These are phyloP conservation scores for Serinus canaria DNA, from an alignment of 2,113 vertebrate species.

Conservation along the genomic window DNA sequence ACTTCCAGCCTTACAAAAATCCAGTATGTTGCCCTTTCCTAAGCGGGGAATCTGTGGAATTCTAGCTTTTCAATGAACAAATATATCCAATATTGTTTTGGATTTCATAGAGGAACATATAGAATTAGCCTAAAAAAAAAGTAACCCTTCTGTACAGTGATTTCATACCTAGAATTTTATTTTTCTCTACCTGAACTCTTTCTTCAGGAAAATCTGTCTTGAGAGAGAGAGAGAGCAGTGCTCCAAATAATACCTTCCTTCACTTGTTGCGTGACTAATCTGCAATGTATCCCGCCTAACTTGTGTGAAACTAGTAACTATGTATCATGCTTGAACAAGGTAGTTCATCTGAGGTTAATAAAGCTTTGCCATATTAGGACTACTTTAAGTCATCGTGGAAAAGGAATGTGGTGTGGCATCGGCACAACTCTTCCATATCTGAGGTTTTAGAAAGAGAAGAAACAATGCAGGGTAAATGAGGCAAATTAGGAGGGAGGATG, in stretches of 20 bases:
- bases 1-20: neutral
- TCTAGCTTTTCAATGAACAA: neutral
- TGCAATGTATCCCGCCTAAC: slow-evolving; percentile 4
- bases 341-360: slow-evolving; percentile 31
- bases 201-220: neutral
- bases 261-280: slow-evolving; percentile 38
- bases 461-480: neutral
- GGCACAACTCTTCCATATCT: neutral
- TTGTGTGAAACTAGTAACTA: slow-evolving; percentile 27
- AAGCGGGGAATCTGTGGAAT: neutral
- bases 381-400: neutral
- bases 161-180: neutral
- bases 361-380: neutral
- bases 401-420: slow-evolving; percentile 1
- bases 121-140: neutral
- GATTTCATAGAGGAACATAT: neutral
- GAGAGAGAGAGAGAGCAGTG: neutral
- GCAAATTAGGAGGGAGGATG: neutral
- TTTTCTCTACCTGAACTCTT: neutral
- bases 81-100: neutral
- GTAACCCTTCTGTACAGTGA: neutral
- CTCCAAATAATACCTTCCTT: neutral
- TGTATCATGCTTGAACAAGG: slow-evolving; percentile 42
- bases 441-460: neutral
- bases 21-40: neutral